Evolutionary conservation across 2,888 invertebrate genomes (phyloP), one percentile per base, ranked within the genome.

Genomic region (Scrobipalpa atriplicella): DNA sequence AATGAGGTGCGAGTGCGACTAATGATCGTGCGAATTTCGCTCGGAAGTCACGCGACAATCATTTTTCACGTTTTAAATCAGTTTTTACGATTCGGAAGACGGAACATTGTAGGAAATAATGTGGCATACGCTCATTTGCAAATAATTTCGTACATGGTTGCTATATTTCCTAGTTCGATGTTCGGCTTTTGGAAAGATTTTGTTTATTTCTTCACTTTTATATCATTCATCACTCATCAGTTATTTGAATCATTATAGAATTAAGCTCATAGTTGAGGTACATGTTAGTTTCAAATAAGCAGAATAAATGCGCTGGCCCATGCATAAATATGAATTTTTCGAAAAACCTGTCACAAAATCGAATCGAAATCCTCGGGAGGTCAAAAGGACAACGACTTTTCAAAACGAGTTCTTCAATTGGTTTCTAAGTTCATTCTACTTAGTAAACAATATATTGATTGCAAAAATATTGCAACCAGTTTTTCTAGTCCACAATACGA

Each of bases 11-110:
- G 41, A 41, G 39, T 19, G 61, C 61, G 41, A 41, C 19, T 58
- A 58, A 58, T 58, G 38, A 38, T 41, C 61, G 61, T 41, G 39
- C 39, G 61, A 61, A 61, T 39, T 61, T 61, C 41, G 61, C n/a
- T 16, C 41, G 61, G 61, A 61, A 61, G 19, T 39, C 61, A 61
- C 61, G 61, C 61, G 61, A 41, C 41, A 38, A 7, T 16, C 36
- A 58, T 16, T 16, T 29, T 9, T 16, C n/a, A 38, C 36, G 29
- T 13, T 58, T 56, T 21, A 21, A 56, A 56, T n/a, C n/a, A 21
- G 11, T 36, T 36, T n/a, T 56, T 58, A 21, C 54, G 21, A 58
- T 58, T 58, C 58, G 58, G 58, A 58, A 58, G 38, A 58, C 54
- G 19, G 54, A 56, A 56, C 54, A 19, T 18, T 41, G 41, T 13